A percentile compares a stretch with the other conserved stretches of the same genome.
These are phyloP conservation scores for Tautogolabrus adspersus DNA, from an alignment of 2,113 vertebrate genomes.

Conservation along the genomic window DNA sequence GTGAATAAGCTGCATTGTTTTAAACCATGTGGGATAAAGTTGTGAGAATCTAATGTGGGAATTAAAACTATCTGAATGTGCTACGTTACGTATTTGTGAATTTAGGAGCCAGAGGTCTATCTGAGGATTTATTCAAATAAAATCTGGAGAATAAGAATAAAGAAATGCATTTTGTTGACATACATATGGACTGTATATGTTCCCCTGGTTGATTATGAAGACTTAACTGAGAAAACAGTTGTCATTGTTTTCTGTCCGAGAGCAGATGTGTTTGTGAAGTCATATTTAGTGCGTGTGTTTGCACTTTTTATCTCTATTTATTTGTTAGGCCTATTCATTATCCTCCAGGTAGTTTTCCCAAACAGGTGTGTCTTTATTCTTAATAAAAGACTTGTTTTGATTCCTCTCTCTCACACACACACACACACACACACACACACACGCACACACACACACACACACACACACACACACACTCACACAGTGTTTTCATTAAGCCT, in stretches of 20 bases:
- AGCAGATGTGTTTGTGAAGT: neutral
- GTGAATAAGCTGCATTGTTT: no score
- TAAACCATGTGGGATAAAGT: no score
- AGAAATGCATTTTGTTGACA: no score
- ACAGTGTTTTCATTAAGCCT: constrained; percentile 2
- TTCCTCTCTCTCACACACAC: constrained; percentile 1
- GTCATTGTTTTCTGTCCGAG: neutral
- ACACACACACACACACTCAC: constrained; percentile 4
- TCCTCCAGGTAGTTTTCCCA: constrained; percentile 36
- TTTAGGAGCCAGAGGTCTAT: no score
- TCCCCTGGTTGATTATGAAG: no score
- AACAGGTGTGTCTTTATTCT: constrained; percentile 62
- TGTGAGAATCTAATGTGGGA: no score
- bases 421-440: constrained; percentile 1
- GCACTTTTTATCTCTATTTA: neutral
- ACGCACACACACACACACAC: neutral
- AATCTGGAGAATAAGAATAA: no score
- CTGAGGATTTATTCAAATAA: no score
- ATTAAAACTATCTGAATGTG: no score
- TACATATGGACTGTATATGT: no score
- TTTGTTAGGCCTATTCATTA: constrained; percentile 4
- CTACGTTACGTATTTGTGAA: no score
- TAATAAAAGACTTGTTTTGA: constrained; percentile 47
- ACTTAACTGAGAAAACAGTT: no score
- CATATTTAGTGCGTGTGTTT: neutral